Conservation (phyloP, 2,113 vertebrate genomes). For the Micronisus gabar region DNA sequence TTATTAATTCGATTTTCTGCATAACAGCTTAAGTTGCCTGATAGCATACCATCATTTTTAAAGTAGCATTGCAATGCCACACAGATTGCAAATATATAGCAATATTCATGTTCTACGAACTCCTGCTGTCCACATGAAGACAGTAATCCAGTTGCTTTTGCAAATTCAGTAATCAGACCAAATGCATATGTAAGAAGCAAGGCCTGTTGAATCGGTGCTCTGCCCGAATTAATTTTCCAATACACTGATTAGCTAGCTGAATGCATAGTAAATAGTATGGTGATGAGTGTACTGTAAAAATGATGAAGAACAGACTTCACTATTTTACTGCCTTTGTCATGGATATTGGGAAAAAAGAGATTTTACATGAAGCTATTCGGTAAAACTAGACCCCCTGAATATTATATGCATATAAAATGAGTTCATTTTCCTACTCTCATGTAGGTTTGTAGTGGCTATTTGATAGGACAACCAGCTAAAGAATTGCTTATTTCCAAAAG, state of each 20-base stretch:
- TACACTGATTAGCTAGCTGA: conserved; percentile 6
- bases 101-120: neutral
- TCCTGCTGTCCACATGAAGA: neutral
- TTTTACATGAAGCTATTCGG: neutral
- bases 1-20: neutral
- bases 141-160: neutral
- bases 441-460: neutral
- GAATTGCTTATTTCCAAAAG: neutral
- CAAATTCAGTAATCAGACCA: conserved; percentile 15
- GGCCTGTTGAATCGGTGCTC: neutral
- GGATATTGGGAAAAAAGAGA: neutral
- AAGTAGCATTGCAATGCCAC: neutral
- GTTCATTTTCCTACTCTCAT: neutral
- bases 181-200: neutral
- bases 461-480: neutral
- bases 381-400: neutral
- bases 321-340: neutral
- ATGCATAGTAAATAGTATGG: neutral
- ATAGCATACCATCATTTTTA: neutral
- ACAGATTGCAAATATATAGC: neutral
- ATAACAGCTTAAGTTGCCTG: neutral
- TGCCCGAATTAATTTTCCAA: conserved; percentile 7
- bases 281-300: neutral
- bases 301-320: neutral
- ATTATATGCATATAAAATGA: neutral